These are phyloP conservation scores for Engraulis encrasicolus DNA, from an alignment of 2,113 vertebrate genomes.

Conservation along the genomic window DNA sequence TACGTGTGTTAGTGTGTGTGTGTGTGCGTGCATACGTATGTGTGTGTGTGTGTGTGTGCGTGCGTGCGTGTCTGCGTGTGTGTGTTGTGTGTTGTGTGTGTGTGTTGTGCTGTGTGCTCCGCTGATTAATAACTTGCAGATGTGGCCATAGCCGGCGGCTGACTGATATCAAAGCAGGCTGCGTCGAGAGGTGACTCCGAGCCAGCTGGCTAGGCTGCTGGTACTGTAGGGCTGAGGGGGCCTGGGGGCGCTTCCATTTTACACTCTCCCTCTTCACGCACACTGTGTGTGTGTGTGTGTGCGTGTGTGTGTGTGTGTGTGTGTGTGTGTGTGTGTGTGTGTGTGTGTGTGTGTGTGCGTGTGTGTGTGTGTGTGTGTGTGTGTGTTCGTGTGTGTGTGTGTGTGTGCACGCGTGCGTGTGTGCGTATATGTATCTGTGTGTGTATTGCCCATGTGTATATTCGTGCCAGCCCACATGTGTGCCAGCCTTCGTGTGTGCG, in stretches of 20 bases:
- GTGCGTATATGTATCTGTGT: too few species aligned
- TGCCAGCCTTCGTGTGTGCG: conserved; percentile 13
- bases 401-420: background rate
- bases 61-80: background rate
- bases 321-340: conserved; percentile 46
- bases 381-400: background rate
- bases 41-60: conserved; percentile 27
- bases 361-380: background rate
- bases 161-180: conserved; percentile 74
- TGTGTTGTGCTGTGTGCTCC: conserved; percentile 60
- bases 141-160: conserved; percentile 76
- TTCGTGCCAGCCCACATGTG: too few species aligned
- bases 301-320: conserved; percentile 52
- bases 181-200: conserved; percentile 64
- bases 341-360: background rate
- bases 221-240: conserved; percentile 66
- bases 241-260: conserved; percentile 71
- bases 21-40: background rate
- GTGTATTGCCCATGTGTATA: background rate
- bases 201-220: conserved; percentile 74
- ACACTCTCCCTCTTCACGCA: conserved; percentile 58
- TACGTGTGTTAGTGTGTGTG: too few species aligned
- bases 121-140: conserved; percentile 81
- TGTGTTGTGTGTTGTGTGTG: background rate
- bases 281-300: conserved; percentile 19